These are phyloP conservation scores for Monochamus saltuarius DNA, from an alignment of 1,140 invertebrate species.

Conservation along the genomic window DNA sequence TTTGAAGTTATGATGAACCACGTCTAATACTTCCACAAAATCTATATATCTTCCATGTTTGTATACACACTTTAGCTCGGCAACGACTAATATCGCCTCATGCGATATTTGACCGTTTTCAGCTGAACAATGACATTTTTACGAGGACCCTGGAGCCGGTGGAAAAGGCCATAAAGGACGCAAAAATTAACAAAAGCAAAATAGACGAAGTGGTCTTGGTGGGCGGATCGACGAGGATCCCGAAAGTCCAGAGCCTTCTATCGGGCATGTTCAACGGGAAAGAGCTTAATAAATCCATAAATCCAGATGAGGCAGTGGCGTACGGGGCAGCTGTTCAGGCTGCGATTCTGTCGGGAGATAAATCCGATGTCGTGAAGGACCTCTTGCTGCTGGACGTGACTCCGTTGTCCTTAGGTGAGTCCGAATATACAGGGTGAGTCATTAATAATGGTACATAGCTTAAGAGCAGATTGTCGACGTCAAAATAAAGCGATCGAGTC, in stretches of 20 bases:
- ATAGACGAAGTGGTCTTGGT: slow-evolving; percentile 30
- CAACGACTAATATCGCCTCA: neutral
- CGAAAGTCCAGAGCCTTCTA: slow-evolving; percentile 60
- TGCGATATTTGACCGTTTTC: neutral
- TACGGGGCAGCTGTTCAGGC: slow-evolving; percentile 75
- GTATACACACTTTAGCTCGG: neutral
- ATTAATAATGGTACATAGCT: no score
- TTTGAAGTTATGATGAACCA: no score
- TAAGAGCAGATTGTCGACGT: no score
- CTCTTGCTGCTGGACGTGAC: slow-evolving; percentile 53
- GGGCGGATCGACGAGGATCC: slow-evolving; percentile 61
- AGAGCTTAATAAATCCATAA: slow-evolving; percentile 68
- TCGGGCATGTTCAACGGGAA: slow-evolving; percentile 69
- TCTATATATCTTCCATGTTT: no score
- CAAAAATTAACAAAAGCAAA: slow-evolving; percentile 62
- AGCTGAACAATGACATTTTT: slow-evolving; percentile 62
- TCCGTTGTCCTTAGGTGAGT: slow-evolving; percentile 26
- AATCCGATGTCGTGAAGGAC: slow-evolving; percentile 61
- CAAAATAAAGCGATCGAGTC: no score
- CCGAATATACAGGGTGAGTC: no score
- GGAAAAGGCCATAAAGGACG: slow-evolving; percentile 64
- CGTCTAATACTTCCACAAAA: no score
- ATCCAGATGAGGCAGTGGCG: slow-evolving; percentile 76
- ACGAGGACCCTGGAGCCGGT: slow-evolving; percentile 57
- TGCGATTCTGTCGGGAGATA: slow-evolving; percentile 65